Base-by-base conservation (phyloP, 2,888 invertebrate genomes). In the Clanis bilineata region DNA sequence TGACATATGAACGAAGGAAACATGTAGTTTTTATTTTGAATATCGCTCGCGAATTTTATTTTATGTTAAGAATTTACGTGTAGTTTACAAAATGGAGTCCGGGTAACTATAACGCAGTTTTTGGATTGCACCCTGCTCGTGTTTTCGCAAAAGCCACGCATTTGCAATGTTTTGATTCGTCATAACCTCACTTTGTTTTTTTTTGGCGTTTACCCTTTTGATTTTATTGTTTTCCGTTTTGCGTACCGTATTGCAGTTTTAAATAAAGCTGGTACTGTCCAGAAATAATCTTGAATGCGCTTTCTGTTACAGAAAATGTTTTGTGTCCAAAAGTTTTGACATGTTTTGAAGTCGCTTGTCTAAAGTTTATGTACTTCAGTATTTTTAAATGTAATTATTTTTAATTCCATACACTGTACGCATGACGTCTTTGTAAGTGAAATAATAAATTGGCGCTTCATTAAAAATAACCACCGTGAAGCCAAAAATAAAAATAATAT, bases 11-110 rank as follows among this genome's bases (percentile, higher is more conserved):
- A 84, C 82, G 84, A 82, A 79, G 76, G 85, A 83, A 91, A 84
- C 86, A 91, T 92, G 90, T 91, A 90, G 92, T 85, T 88, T 88
- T 87, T 89, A 87, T 87, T 88, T 86, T 83, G 75, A 83, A 87
- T 86, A 83, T 81, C 82, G 80, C 75, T 81, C 69, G 85, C 81
- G 79, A 85, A 84, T 83, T 78, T 76, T 58, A 83, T 81, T 81
- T 77, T 64, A 79, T 82, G 66, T 78, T 78, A 77, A 73, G 67
- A 72, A 73, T 73, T 71, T 69, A 70, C 64, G 82, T 80, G 79
- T 82, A 83, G 76, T 83, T 80, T 81, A 73, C 79, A 77, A 85
- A 70, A 92, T 92, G 92, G 90, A 91, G 70, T 63, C 84, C 56
- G 89, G 92, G 92, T 92, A 90, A 90, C 76, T 90, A 89, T 87